phyloP scores from a whole-genome alignment of 2,888 invertebrate species.

The Aleiodes testaceus region DNA sequence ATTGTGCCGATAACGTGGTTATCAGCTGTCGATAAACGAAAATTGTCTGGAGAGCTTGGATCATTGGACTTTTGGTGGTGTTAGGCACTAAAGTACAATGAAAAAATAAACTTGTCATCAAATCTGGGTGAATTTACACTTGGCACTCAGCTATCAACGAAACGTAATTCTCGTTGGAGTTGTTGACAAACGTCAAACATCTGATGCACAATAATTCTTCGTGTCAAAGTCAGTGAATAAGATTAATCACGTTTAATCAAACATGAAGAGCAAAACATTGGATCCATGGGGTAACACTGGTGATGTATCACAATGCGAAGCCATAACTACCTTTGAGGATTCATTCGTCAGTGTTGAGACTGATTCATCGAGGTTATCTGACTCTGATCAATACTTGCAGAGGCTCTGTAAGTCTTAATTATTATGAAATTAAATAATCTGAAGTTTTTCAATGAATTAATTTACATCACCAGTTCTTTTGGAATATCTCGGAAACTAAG shows the following conservation, averaged over 20 bases:
- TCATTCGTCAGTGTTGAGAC: constrained; percentile 57
- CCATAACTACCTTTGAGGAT: constrained; percentile 59
- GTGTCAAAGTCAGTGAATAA: neutral
- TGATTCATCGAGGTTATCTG: constrained; percentile 72
- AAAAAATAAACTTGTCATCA: neutral
- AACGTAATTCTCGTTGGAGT: neutral
- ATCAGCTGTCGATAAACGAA: no score
- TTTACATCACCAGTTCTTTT: no score
- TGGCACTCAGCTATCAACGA: neutral
- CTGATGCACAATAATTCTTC: no score
- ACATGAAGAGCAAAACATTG: constrained; percentile 61
- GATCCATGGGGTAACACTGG: constrained; percentile 62
- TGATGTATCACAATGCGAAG: constrained; percentile 21
- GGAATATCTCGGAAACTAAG: no score
- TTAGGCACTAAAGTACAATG: no score
- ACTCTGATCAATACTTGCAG: constrained; percentile 80
- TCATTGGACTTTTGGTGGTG: no score
- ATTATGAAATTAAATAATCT: no score
- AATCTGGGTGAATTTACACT: neutral
- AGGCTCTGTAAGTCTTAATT: constrained; percentile 78
- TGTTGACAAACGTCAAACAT: constrained; percentile 30
- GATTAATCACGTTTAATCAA: constrained; percentile 20
- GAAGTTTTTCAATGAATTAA: no score
- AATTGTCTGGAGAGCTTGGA: no score
- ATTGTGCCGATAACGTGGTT: no score